Evolutionary conservation across 2,888 invertebrate genomes (phyloP).

Genomic region (Lapara coniferarum): DNA sequence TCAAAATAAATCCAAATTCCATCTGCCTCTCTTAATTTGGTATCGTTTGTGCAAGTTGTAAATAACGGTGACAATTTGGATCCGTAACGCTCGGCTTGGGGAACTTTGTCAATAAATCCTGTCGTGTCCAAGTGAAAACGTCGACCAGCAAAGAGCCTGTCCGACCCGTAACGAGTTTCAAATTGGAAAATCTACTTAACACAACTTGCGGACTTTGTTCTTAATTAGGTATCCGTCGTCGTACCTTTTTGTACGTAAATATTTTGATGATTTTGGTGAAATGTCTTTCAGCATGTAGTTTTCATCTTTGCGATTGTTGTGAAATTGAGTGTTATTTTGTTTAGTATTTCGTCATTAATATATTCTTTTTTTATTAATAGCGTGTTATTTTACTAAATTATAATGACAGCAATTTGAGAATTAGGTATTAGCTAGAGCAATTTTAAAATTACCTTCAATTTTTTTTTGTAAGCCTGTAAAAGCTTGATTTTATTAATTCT

Average conservation of each 20-base stretch:
- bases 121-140: conserved; percentile 69
- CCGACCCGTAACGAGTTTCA: conserved; percentile 65
- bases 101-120: conserved; percentile 70
- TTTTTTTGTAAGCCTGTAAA: no score
- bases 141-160: conserved; percentile 32
- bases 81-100: conserved; percentile 45
- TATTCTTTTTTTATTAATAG: no score
- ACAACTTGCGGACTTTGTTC: conserved; percentile 41
- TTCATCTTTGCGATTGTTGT: no score
- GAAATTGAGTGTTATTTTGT: no score
- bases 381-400: no score
- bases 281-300: no score
- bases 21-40: conserved; percentile 18
- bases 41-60: conserved; percentile 35
- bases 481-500: no score
- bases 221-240: conserved; percentile 8
- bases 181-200: conserved; percentile 75
- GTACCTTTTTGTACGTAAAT: background rate
- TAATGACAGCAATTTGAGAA: no score
- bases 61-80: conserved; percentile 61
- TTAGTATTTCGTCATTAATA: no score
- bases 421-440: no score
- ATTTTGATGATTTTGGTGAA: background rate
- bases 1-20: conserved; percentile 25
- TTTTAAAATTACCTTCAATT: no score